Base-by-base conservation (phyloP, 2,888 invertebrate genomes). In the Vesta saturnalis region DNA sequence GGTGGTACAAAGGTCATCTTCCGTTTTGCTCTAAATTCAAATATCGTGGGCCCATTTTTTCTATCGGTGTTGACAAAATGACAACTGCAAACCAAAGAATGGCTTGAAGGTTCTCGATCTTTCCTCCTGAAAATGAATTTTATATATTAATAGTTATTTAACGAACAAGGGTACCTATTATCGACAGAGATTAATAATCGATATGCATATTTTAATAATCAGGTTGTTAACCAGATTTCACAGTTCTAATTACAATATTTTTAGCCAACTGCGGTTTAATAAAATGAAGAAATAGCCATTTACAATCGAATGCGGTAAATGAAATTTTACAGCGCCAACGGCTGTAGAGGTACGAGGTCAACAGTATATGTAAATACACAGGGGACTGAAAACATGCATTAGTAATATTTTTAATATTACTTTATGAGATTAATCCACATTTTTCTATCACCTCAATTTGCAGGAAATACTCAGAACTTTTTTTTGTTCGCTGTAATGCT, bases 31-130 rank as follows among this genome's bases (percentile, higher is more conserved):
- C 22, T 54, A 54, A 21, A 22, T 54, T 54, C 22, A 54, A 54
- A 54, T 19, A 54, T 54, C 10, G 54, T 21, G 54, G 54, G 54
- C 1, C 10, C 1, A 12, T 54, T 54, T 54, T 54, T 54, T 14
- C 54, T 54, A 21, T 54, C n/a, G 21, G 6, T 54, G 22, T 22
- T 22, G 19, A 54, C n/a, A n/a, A n/a, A n/a, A n/a, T n/a, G n/a
- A n/a, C 54, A 54, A 54, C 22, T 22, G 54, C 54, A 54, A 19
- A 54, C 54, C n/a, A 54, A 54, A 21, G 54, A 54, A 54, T 54
- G 22, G 19, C 19, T 54, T 21, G 21, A 54, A 54, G 54, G 54
- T 2, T 54, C 54, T 19, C 54, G 54, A 54, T 54, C 54, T 54
- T 54, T 22, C 22, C 54, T 54, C 21, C 54, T 54, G 22, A 19